Base-by-base conservation (phyloP, 1,140 invertebrate species). In the Drosophila fuyamai region DNA sequence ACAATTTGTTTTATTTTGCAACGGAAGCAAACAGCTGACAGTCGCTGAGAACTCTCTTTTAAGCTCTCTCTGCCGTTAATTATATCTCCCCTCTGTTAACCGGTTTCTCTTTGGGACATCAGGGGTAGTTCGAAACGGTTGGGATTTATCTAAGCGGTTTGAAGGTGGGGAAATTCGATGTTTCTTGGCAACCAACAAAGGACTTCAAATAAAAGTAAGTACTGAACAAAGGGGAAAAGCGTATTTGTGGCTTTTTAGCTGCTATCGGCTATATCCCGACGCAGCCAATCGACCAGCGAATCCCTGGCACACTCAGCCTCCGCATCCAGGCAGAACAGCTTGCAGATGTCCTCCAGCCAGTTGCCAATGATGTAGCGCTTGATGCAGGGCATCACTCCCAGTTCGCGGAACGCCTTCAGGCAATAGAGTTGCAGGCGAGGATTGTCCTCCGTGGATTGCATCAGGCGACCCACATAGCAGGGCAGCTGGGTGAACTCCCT, bases 401-500 rank as follows among this genome's bases (percentile, higher is more conserved):
- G 48, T 13, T 79, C 61, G 0, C 90, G 76, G 6, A 92, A 29
- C 0, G 23, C 40, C 56, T 78, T 66, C n/a, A 84, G 40, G 51
- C 81, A 85, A 18, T 81, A 80, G 13, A 92, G 41, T 54, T 92
- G 90, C 72, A 81, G 58, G 12, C 70, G 74, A 0, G 85, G 60
- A 71, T 85, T 79, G 7, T 12, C 23, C 0, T 50, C 14, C 7
- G 48, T 63, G 18, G 38, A 7, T 35, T 10, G 0, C 67, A 79
- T 66, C 23, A 73, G 57, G 0, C 74, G 85, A 2, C 65, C 86
- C 68, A 90, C 71, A 43, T 72, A 62, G 46, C 79, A 72, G 8
- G 83, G 74, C n/a, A 92, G 40, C 53, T 67, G 59, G 2, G 79
- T 79, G 23, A 92, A 91, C 54, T 92, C 90, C 0, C 90, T 70